Percentiles rank a stretch among this genome's conserved stretches.
Conservation (phyloP, 2,888 invertebrate species). For the Cephus nigrinus region DNA sequence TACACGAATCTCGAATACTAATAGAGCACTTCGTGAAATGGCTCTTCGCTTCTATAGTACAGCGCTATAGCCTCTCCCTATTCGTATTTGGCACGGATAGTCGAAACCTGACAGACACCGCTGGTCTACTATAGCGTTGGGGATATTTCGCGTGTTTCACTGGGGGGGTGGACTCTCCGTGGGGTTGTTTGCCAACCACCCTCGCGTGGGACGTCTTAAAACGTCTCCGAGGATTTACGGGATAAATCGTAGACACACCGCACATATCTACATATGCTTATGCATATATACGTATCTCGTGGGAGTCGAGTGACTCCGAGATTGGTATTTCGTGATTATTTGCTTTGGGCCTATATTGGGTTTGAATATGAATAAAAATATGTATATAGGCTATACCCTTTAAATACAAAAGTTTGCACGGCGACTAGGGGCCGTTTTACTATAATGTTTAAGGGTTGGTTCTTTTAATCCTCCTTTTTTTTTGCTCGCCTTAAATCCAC, state of each 20-base stretch:
- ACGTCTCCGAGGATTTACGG: slow-evolving; percentile 46
- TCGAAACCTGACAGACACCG: background rate
- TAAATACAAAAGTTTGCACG: background rate
- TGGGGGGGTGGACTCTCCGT: background rate
- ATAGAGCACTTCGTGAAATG: slow-evolving; percentile 38
- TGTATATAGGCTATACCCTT: background rate
- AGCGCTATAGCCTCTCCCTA: slow-evolving; percentile 13
- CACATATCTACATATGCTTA: background rate
- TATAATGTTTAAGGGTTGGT: background rate
- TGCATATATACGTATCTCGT: background rate
- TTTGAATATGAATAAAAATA: background rate
- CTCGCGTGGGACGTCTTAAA: slow-evolving; percentile 37
- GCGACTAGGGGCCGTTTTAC: background rate
- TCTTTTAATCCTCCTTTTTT: background rate
- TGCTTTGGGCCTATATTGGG: background rate
- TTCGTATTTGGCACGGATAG: background rate
- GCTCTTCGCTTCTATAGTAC: slow-evolving; percentile 20
- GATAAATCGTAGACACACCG: slow-evolving; percentile 23
- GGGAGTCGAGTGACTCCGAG: background rate
- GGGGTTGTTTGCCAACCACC: background rate
- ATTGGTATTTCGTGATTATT: background rate
- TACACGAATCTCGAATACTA: slow-evolving; percentile 61
- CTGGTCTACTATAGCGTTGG: background rate
- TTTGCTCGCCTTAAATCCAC: background rate
- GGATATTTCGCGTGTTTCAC: background rate